Base-by-base conservation (phyloP, 2,113 vertebrate genomes). In the Butorides virescens region DNA sequence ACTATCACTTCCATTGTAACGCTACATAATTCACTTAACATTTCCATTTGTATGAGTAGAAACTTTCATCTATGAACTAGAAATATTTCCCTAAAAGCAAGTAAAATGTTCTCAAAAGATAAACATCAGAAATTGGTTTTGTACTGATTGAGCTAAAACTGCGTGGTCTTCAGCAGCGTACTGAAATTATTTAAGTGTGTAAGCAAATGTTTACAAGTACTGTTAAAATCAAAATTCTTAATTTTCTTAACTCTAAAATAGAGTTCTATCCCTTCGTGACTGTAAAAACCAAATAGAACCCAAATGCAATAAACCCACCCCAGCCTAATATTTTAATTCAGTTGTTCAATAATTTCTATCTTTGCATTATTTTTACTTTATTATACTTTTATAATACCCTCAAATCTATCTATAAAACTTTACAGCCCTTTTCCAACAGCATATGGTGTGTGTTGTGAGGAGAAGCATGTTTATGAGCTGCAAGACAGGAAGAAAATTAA, bases 371-470 rank as follows among this genome's bases (percentile, higher is more conserved):
- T 97, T 98, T 98, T 95, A 90, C 88, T 97, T 98, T 97, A 97
- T 97, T 97, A 95, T 97, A 77, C 86, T 95, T 97, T 91, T 90
- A 94, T 95, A 98, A 97, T 95, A 92, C 71, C 74, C 83, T 97
- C 75, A 96, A 97, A 97, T 97, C 95, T 72, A 95, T 78, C 97
- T 92, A 97, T 98, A 98, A 98, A 98, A 97, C 53, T 98, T 98
- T 97, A 98, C 93, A 95, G 75, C 88, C 92, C 95, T 95, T 97
- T 98, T 96, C 94, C 97, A 96, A 78, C 79, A 96, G 95, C 95
- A 97, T 94, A 95, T 98, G 95, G 96, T 96, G 67, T 93, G 94
- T 98, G 96, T 96, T 97, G 97, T 97, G 97, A 95, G 94, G 80
- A 97, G 97, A 96, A 98, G 96, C 73, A 97, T 56, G 34, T 96